Conservation (phyloP, 53 echinoderm and acorn worm species). For the Echinometra lucunter region DNA sequence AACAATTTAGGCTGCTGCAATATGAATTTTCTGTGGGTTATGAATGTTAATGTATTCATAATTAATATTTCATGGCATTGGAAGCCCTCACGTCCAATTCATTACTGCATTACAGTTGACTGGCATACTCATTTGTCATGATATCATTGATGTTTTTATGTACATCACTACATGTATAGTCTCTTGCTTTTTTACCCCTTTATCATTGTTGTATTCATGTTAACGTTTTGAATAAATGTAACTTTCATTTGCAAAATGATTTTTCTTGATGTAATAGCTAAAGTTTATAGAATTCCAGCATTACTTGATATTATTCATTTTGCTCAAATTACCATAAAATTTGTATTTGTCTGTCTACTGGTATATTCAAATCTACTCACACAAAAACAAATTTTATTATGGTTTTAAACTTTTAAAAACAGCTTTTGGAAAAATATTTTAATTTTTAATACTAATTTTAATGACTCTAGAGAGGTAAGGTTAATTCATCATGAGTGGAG, state of each 20-base stretch:
- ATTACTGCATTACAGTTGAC: neutral
- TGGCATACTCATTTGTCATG: neutral
- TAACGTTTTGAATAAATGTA: neutral
- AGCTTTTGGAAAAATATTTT: too few relatives aligned
- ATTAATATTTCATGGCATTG: too few relatives aligned
- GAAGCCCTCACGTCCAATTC: neutral
- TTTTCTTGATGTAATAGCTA: too few relatives aligned
- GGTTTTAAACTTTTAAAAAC: too few relatives aligned
- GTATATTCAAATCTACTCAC: neutral
- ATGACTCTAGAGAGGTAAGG: too few relatives aligned
- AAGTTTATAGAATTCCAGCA: neutral
- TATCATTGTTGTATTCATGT: neutral
- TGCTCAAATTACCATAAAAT: neutral
- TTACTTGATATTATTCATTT: neutral
- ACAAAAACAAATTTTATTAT: too few relatives aligned
- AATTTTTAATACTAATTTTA: too few relatives aligned
- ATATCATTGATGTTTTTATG: neutral
- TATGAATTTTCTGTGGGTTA: neutral
- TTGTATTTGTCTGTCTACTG: neutral
- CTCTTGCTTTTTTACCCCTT: neutral
- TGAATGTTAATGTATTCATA: neutral
- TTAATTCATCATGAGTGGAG: too few relatives aligned
- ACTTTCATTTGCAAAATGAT: neutral
- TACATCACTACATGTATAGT: too few relatives aligned
- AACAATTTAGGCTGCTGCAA: neutral